Evolutionary conservation across 2,113 vertebrate species (phyloP).

Genomic region (Aphyosemion australe): DNA sequence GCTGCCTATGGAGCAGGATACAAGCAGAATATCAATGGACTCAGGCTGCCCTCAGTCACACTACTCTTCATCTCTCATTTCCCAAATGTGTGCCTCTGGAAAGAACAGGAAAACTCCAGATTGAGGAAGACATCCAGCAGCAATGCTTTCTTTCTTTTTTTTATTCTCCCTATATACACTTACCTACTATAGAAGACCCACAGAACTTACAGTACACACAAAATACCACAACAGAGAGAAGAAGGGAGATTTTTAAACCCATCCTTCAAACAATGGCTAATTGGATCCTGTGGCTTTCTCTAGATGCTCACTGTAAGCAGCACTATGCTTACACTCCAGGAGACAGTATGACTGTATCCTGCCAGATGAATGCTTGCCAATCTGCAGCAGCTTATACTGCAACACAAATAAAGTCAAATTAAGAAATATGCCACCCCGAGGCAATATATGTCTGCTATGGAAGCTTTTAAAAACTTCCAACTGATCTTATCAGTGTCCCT

Average conservation of each 20-base stretch:
- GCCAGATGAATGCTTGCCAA: conserved; percentile 14
- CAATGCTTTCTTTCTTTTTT: conserved; percentile 17
- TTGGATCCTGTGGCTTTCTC: conserved; percentile 11
- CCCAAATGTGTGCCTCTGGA: conserved; percentile 60
- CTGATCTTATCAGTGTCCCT: not conserved
- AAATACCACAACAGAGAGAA: not conserved
- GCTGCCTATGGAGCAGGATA: conserved; percentile 70
- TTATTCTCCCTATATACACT: conserved; percentile 45
- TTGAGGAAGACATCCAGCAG: conserved; percentile 54
- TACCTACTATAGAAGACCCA: conserved; percentile 27
- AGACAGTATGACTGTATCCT: conserved; percentile 5
- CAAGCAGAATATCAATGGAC: conserved; percentile 71
- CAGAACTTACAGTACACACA: conserved; percentile 24
- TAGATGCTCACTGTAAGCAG: conserved; percentile 14
- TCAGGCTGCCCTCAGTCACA: conserved; percentile 42
- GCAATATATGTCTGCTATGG: not conserved
- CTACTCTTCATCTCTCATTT: conserved; percentile 68
- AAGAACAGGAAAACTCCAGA: conserved; percentile 36
- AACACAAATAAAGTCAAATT: conserved; percentile 16
- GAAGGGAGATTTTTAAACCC: conserved; percentile 9
- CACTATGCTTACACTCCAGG: conserved; percentile 4
- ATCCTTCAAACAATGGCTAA: conserved; percentile 10
- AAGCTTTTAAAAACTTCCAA: conserved; percentile 2
- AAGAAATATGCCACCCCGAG: conserved; percentile 6
- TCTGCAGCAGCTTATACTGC: not conserved